Percentiles rank a stretch among this genome's conserved stretches.
Evolutionary conservation across 2,797 vertebrate species (phyloP).

Genomic region (Malacoraja senta): DNA sequence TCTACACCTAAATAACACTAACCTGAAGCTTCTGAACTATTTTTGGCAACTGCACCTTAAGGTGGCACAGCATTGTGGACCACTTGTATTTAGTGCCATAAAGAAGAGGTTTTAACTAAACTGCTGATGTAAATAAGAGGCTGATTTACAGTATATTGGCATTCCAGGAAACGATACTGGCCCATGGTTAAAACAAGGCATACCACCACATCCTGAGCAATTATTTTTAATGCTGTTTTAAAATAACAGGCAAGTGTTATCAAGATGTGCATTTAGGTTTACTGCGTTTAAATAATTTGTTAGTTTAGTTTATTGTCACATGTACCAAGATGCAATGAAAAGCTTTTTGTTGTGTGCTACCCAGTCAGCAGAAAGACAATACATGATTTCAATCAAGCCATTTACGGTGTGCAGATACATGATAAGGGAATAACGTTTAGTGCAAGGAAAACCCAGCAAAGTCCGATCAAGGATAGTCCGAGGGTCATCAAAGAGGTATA

Average conservation of each 20-base stretch:
- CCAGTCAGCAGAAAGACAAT: no score
- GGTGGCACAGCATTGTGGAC: background rate
- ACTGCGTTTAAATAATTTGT: background rate
- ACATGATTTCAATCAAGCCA: no score
- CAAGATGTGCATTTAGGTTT: background rate
- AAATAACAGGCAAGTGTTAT: background rate
- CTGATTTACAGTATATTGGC: background rate
- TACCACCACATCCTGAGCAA: background rate
- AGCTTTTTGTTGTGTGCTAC: no score
- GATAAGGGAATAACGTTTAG: no score
- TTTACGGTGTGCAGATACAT: no score
- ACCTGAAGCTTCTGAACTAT: background rate
- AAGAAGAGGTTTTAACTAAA: background rate
- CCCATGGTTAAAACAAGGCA: background rate
- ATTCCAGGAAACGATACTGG: no score
- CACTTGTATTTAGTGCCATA: background rate
- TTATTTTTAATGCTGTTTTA: background rate
- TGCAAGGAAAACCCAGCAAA: no score
- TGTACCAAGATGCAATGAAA: no score
- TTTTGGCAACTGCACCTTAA: background rate
- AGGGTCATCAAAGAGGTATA: no score
- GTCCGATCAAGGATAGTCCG: no score
- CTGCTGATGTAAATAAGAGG: background rate
- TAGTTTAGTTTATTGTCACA: no score
- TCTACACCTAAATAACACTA: background rate